phyloP scores from a whole-genome alignment of 1,140 invertebrate genomes.

The Protaetia brevitarsis region DNA sequence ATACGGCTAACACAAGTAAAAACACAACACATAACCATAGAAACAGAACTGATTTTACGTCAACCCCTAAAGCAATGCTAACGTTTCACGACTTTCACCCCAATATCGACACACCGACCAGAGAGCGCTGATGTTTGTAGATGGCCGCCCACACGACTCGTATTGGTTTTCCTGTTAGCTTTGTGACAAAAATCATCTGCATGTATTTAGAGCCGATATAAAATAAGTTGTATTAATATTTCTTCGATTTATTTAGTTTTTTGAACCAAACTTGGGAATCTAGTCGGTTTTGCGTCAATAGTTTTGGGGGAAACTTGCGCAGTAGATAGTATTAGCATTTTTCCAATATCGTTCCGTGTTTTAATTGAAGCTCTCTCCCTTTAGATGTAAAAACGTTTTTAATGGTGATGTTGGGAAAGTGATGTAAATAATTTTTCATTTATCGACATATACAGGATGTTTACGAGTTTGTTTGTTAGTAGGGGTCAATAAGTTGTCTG shows the following conservation, averaged over 20 bases:
- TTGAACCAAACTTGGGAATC: neutral
- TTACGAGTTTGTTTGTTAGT: too few relatives aligned
- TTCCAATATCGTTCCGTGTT: neutral
- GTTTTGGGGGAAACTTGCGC: neutral
- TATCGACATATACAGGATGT: too few relatives aligned
- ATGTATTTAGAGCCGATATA: neutral
- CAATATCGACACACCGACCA: neutral
- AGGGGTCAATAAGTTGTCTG: too few relatives aligned
- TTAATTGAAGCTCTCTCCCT: neutral
- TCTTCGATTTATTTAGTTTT: neutral
- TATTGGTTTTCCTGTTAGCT: too few relatives aligned
- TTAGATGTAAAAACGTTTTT: too few relatives aligned
- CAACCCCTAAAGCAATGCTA: neutral
- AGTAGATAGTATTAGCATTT: neutral
- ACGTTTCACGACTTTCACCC: neutral
- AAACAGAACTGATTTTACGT: neutral
- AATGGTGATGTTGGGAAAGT: too few relatives aligned
- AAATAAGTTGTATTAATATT: neutral
- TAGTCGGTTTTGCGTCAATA: neutral
- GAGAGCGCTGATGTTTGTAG: neutral
- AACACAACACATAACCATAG: conserved; percentile 1
- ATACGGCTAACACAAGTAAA: neutral
- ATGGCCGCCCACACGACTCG: neutral
- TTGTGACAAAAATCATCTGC: neutral
- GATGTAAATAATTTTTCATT: too few relatives aligned